Conservation (phyloP, 2,113 vertebrate genomes). For the Eulemur rufifrons region DNA sequence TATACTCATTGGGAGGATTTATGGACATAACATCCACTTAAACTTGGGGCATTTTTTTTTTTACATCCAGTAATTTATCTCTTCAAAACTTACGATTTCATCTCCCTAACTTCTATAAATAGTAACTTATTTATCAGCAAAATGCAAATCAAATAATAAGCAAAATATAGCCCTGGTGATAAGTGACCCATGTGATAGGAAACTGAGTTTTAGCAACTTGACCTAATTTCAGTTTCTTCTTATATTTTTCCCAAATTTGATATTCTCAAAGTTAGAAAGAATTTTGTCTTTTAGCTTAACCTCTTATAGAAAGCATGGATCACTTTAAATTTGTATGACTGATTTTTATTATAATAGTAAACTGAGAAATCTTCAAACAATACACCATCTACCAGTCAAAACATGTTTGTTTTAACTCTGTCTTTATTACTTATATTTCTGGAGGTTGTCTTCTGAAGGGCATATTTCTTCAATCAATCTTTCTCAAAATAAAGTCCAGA, state of each 20-base stretch:
- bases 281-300: background rate
- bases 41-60: background rate
- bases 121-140: background rate
- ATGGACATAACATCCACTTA: constrained; percentile 46
- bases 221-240: background rate
- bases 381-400: background rate
- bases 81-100: constrained; percentile 8
- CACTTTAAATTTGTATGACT: background rate
- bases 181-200: background rate
- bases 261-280: constrained; percentile 6
- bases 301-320: background rate
- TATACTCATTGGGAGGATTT: constrained; percentile 41
- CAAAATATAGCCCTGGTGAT: background rate
- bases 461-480: background rate
- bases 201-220: constrained; percentile 11
- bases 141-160: constrained; percentile 11
- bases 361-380: background rate
- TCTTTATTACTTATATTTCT: constrained; percentile 12
- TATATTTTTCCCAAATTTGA: background rate
- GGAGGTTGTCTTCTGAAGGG: background rate
- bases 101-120: background rate
- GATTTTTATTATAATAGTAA: background rate
- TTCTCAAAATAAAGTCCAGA: background rate
- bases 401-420: background rate
- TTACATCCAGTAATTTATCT: background rate